A percentile compares a stretch with the other conserved stretches of the same genome.
Conservation (phyloP, 2,888 invertebrate genomes). For the Operophtera brumata region DNA sequence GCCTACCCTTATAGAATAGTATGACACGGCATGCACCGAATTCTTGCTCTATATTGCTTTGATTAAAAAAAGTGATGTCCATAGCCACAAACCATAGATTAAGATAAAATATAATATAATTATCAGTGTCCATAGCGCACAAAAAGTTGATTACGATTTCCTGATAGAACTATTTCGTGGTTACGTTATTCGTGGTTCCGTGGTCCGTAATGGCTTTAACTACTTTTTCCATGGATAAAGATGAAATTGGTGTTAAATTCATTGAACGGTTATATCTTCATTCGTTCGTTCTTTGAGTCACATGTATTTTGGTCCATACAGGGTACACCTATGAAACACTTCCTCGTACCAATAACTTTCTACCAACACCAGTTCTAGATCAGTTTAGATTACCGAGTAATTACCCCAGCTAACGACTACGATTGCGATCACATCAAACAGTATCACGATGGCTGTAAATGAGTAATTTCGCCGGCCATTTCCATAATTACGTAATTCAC, state of each 20-base stretch:
- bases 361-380: constrained; percentile 8
- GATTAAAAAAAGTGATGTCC: too few species aligned
- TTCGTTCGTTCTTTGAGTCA: background rate
- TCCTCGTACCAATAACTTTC: background rate
- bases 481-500: constrained; percentile 49
- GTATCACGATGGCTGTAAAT: constrained; percentile 46
- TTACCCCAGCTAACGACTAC: constrained; percentile 29
- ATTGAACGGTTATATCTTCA: background rate
- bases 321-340: background rate
- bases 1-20: too few species aligned
- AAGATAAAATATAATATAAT: too few species aligned
- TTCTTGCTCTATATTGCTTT: too few species aligned
- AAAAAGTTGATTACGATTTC: too few species aligned
- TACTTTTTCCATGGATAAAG: too few species aligned
- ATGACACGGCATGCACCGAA: too few species aligned
- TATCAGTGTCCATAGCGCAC: too few species aligned
- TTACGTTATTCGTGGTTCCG: too few species aligned
- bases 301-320: background rate
- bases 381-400: constrained; percentile 26
- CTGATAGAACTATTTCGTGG: too few species aligned
- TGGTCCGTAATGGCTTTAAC: too few species aligned
- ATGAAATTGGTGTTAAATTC: background rate
- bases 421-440: constrained; percentile 39
- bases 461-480: constrained; percentile 50
- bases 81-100: too few species aligned